A percentile compares a stretch with the other conserved stretches of the same genome.
phyloP scores from a whole-genome alignment of 2,113 vertebrate genomes.

The Gorilla gorilla region DNA sequence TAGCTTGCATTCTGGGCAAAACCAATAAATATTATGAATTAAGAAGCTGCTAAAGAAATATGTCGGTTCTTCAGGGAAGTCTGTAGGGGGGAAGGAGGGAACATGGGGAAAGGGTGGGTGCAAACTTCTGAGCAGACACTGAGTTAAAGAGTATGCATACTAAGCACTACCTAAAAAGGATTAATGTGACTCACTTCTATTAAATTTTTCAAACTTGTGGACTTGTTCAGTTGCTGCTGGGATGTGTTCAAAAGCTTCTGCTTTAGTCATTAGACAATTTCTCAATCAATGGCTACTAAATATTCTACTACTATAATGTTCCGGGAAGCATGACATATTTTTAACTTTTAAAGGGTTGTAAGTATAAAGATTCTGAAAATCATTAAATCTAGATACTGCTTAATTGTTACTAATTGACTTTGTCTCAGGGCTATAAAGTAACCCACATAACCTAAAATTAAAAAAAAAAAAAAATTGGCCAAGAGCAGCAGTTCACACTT shows the following conservation, averaged over 20 bases:
- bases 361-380: not conserved
- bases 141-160: not conserved
- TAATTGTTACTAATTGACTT: not conserved
- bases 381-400: not conserved
- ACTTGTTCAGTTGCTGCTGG: not conserved
- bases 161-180: not conserved
- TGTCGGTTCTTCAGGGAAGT: not conserved
- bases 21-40: not conserved
- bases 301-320: not conserved
- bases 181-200: not conserved
- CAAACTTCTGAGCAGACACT: not conserved
- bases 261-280: not conserved
- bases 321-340: not conserved
- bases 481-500: too few species aligned
- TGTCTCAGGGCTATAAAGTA: constrained; percentile 3
- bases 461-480: too few species aligned
- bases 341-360: not conserved
- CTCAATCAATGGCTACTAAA: not conserved
- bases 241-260: not conserved
- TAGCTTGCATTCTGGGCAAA: not conserved
- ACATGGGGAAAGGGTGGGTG: not conserved
- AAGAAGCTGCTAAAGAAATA: not conserved
- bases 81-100: not conserved
- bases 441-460: not conserved
- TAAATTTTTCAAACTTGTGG: not conserved